Evolutionary conservation across 2,888 invertebrate genomes (phyloP).

Genomic region (Holacanthella duospinosa): DNA sequence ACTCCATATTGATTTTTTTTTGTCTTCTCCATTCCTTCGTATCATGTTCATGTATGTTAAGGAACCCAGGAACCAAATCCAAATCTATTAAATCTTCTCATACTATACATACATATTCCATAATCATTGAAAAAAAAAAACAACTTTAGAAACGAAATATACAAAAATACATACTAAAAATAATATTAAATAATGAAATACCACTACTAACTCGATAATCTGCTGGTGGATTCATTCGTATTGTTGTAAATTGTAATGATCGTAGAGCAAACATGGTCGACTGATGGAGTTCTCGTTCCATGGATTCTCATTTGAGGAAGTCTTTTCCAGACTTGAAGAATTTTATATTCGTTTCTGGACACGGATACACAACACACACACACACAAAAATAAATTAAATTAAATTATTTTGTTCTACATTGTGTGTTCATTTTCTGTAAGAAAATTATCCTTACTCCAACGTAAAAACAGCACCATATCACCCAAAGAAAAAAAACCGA

Average conservation of each 20-base stretch:
- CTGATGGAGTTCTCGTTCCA: background rate
- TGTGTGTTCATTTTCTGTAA: background rate
- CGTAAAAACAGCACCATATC: background rate
- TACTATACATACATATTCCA: too few species aligned
- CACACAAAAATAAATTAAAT: too few species aligned
- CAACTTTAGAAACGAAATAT: background rate
- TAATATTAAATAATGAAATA: too few species aligned
- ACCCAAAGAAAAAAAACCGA: background rate
- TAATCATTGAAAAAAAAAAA: background rate
- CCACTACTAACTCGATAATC: slow-evolving; percentile 9
- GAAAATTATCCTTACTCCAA: background rate
- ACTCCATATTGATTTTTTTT: slow-evolving; percentile 7
- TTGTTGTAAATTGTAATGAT: background rate
- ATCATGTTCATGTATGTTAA: too few species aligned
- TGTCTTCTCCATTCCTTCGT: background rate
- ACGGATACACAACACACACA: too few species aligned
- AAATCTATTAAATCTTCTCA: too few species aligned
- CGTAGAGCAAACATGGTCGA: slow-evolving; percentile 6
- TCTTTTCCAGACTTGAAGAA: too few species aligned
- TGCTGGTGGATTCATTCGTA: background rate
- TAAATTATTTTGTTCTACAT: background rate
- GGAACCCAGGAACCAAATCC: too few species aligned
- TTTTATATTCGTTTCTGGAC: too few species aligned
- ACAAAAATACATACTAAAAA: background rate
- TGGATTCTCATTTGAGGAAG: background rate